These are phyloP conservation scores for Leucopsar rothschildi DNA, from an alignment of 2,113 vertebrate species.

Conservation along the genomic window DNA sequence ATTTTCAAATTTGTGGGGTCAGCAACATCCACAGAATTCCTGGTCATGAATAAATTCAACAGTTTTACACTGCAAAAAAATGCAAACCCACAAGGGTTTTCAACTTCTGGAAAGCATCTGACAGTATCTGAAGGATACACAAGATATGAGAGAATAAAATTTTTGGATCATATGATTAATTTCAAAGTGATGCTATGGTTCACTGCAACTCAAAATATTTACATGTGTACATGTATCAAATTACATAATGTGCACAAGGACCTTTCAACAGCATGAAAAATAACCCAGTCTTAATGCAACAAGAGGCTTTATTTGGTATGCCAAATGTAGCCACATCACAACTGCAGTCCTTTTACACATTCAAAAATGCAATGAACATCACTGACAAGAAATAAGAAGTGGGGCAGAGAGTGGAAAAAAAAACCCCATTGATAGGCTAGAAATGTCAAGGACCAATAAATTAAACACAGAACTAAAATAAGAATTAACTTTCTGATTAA, in stretches of 20 bases:
- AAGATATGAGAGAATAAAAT: background rate
- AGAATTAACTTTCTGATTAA: background rate
- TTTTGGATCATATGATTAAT: background rate
- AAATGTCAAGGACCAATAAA: background rate
- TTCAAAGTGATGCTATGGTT: background rate
- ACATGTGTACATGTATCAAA: background rate
- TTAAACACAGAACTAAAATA: background rate
- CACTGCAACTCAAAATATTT: background rate
- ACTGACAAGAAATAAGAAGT: background rate
- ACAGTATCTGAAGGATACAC: background rate
- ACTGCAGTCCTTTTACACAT: background rate
- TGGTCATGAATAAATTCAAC: background rate
- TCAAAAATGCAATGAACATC: background rate
- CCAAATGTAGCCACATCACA: background rate
- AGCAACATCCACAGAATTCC: background rate
- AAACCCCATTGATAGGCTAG: accelerated
- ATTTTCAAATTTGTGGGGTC: background rate
- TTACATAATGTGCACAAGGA: background rate
- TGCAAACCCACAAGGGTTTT: background rate
- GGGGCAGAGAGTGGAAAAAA: accelerated
- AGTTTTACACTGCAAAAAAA: background rate
- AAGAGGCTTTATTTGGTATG: background rate
- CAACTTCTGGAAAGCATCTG: background rate
- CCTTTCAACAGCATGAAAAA: background rate
- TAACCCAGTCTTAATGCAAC: background rate